Base-by-base conservation (phyloP, 2,113 vertebrate species). In the Ammospiza nelsoni region DNA sequence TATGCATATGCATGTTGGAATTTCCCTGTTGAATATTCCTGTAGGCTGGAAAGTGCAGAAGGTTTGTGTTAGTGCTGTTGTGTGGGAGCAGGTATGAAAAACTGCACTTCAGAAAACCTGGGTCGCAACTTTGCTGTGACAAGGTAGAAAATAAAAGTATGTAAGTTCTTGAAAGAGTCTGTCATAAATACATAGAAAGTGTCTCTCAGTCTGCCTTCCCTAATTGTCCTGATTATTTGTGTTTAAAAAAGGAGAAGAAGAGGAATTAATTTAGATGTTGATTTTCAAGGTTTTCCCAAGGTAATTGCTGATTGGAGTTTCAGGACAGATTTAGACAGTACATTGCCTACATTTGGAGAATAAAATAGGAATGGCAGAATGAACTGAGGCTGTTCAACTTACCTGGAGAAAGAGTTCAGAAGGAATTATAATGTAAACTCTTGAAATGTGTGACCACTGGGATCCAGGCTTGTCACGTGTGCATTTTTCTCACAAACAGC, bases 211-310 rank as follows among this genome's bases (percentile, higher is more conserved):
- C 22, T 55, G 2, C 63, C 15, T 67, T 54, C 8, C 35, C 39
- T 76, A 21, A 59, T 77, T 35, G 86, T 85, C 63, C 39, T 74
- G 28, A 39, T 63, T 85, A 71, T 59, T 62, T 24, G 5, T 58
- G 31, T 66, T 92, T 79, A 61, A 69, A 84, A 48, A 28, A 37
- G 55, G n/a, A 68, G 52, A 39, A 66, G 51, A 87, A 7, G 39
- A 73, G 23, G 37, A 57, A 90, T 95, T 87, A 82, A 89, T 58
- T 52, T 31, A 75, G 80, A 29, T 88, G 58, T 82, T 94, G 80
- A 78, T 97, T 97, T 96, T 96, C 76, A 57, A 23, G 58, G 16
- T 90, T 94, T 97, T 97, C 93, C 84, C 49, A 61, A 78, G 81
- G 80, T 95, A 88, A 85, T 80, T 75, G 65, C 61, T 95, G 83